Evolutionary conservation across 2,888 invertebrate genomes (phyloP).

Genomic region (Drosophila melanosoma): DNA sequence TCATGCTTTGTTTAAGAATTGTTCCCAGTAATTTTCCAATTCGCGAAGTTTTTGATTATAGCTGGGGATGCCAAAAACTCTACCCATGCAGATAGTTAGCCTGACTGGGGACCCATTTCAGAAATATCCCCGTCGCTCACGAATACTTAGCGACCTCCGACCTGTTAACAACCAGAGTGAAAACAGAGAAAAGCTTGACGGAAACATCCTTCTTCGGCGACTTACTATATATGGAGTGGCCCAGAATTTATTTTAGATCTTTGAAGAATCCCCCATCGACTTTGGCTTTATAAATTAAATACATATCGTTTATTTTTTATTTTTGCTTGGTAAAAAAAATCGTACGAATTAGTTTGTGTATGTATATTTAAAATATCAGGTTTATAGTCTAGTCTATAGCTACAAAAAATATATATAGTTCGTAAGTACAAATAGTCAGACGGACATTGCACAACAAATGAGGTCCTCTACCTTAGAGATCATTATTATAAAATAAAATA

Average conservation of each 20-base stretch:
- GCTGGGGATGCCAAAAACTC: not conserved
- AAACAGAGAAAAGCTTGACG: not conserved
- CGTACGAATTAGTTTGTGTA: not conserved
- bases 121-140: not conserved
- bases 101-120: not conserved
- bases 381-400: not conserved
- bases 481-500: not conserved
- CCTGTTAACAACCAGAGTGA: not conserved
- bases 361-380: constrained; percentile 1
- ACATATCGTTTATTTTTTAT: not conserved
- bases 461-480: not conserved
- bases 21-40: not conserved
- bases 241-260: not conserved
- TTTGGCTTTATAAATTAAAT: not conserved
- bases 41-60: not conserved
- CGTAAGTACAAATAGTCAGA: constrained; percentile 1
- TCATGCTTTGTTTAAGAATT: not conserved
- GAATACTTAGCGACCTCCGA: not conserved
- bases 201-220: not conserved
- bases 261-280: not conserved
- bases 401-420: not conserved
- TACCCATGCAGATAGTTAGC: not conserved
- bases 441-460: constrained; percentile 1
- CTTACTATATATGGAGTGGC: not conserved
- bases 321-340: constrained; percentile 5